phyloP scores from a whole-genome alignment of 2,888 invertebrate genomes.

The Laothoe populi region DNA sequence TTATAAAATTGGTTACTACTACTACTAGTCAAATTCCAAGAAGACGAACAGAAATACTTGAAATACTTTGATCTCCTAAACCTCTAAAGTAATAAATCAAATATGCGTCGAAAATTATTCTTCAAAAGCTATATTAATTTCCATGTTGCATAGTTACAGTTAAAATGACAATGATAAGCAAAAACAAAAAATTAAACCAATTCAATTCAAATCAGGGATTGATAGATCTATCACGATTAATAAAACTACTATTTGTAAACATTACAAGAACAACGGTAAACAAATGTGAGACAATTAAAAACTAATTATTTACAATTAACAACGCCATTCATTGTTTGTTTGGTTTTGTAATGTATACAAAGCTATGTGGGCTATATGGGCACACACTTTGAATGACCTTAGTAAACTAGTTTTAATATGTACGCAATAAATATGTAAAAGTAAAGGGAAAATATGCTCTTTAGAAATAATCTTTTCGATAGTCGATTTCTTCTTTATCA shows the following conservation, averaged over 20 bases:
- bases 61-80: too few relatives aligned
- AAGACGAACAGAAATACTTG: too few relatives aligned
- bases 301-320: constrained; percentile 20
- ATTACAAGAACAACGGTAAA: constrained; percentile 10
- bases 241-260: constrained; percentile 16
- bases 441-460: neutral
- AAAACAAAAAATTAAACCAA: neutral
- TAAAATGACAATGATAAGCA: neutral
- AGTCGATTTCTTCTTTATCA: too few relatives aligned
- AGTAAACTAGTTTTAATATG: neutral
- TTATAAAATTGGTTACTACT: too few relatives aligned
- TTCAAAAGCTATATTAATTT: too few relatives aligned
- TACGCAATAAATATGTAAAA: neutral
- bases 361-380: too few relatives aligned
- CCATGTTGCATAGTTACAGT: too few relatives aligned
- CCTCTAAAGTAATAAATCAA: too few relatives aligned
- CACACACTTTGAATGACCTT: neutral
- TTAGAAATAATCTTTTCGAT: neutral
- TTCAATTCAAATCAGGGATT: neutral
- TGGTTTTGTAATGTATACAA: constrained; percentile 5
- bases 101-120: too few relatives aligned
- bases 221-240: neutral
- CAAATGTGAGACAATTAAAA: constrained; percentile 18
- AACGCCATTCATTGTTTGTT: constrained; percentile 3
- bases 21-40: too few relatives aligned